These are phyloP conservation scores for Brachypterus glaber DNA, from an alignment of 2,888 invertebrate species.

Conservation along the genomic window DNA sequence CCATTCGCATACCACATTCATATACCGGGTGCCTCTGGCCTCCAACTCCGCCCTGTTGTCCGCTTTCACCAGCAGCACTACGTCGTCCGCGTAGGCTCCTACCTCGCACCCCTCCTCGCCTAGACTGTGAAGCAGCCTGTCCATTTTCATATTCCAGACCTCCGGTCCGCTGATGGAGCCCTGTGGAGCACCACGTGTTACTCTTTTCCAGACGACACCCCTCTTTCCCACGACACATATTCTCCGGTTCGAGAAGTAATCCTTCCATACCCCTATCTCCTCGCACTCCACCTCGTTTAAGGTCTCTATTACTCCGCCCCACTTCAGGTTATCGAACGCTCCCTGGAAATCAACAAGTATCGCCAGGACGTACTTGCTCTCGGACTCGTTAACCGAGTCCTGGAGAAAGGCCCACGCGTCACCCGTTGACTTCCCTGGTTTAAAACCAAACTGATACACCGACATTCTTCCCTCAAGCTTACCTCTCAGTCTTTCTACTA, in stretches of 20 bases:
- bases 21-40: not conserved
- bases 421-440: no score
- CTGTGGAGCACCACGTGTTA: not conserved
- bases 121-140: not conserved
- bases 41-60: not conserved
- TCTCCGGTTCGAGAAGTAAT: slow-evolving; percentile 2
- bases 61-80: not conserved
- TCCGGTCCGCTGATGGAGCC: not conserved
- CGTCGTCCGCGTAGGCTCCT: not conserved
- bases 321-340: not conserved
- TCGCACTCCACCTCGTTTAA: not conserved
- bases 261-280: not conserved
- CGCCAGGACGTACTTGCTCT: no score
- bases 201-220: not conserved
- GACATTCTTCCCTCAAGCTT: no score
- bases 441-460: no score
- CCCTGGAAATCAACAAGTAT: no score
- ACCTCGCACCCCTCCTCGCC: not conserved
- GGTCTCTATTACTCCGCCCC: not conserved
- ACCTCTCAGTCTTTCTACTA: not conserved
- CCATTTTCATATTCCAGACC: not conserved
- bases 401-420: no score
- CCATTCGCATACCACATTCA: not conserved
- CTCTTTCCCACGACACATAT: not conserved
- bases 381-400: no score